phyloP scores from a whole-genome alignment of 2,797 vertebrate genomes.

The Clarias laeviceps region DNA sequence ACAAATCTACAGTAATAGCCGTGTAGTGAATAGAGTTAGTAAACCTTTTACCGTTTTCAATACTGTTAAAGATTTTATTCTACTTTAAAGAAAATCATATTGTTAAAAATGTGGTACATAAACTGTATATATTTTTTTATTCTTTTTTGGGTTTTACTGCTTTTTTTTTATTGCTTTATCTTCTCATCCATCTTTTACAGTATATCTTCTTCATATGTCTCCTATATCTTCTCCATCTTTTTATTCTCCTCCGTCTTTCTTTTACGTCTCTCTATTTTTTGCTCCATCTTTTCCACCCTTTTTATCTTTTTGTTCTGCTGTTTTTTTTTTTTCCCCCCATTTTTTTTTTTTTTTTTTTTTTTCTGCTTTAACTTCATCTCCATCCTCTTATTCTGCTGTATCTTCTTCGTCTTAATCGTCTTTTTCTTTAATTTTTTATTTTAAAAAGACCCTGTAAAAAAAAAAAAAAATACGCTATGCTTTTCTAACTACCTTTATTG shows the following conservation, averaged over 20 bases:
- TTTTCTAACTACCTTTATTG: no score
- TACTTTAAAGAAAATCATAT: neutral
- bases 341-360: no score
- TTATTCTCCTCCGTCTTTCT: neutral
- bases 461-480: no score
- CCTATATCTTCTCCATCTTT: neutral
- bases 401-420: neutral
- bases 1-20: neutral
- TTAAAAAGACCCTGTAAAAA: no score
- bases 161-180: neutral
- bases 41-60: neutral
- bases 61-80: neutral
- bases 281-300: neutral
- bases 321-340: no score
- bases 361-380: neutral
- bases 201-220: neutral
- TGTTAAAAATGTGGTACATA: neutral
- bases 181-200: neutral
- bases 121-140: neutral
- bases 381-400: neutral
- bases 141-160: neutral
- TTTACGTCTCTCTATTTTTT: neutral
- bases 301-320: no score
- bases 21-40: neutral
- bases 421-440: neutral